A percentile compares a stretch with the other conserved stretches of the same genome.
phyloP scores from a whole-genome alignment of 2,888 invertebrate species.

The Caradrina kadenii region DNA sequence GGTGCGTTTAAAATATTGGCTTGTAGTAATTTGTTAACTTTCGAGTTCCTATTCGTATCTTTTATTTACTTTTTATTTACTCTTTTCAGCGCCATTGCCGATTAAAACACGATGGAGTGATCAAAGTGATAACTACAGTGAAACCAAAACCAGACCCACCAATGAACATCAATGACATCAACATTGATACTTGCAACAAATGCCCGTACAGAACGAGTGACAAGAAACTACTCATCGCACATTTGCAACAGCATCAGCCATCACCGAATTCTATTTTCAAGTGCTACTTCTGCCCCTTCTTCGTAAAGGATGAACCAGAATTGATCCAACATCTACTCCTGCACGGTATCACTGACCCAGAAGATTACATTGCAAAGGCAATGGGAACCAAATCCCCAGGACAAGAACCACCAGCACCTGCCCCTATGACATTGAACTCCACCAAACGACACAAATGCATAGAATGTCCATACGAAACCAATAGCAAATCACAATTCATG shows the following conservation, averaged over 20 bases:
- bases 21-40: neutral
- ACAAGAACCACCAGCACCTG: slow-evolving; percentile 65
- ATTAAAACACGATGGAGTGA: slow-evolving; percentile 94
- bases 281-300: slow-evolving; percentile 95
- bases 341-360: slow-evolving; percentile 91
- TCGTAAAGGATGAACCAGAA: slow-evolving; percentile 93
- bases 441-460: slow-evolving; percentile 94
- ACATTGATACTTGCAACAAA: slow-evolving; percentile 90
- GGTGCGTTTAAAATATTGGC: slow-evolving; percentile 86
- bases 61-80: slow-evolving; percentile 15
- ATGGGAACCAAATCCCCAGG: slow-evolving; percentile 81
- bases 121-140: slow-evolving; percentile 91
- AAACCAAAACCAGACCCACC: slow-evolving; percentile 84
- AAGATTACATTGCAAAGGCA: slow-evolving; percentile 89
- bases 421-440: slow-evolving; percentile 67
- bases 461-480: slow-evolving; percentile 96
- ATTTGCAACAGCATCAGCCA: slow-evolving; percentile 93
- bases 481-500: slow-evolving; percentile 96
- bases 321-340: slow-evolving; percentile 92
- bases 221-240: slow-evolving; percentile 90
- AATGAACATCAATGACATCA: slow-evolving; percentile 75
- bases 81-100: slow-evolving; percentile 93
- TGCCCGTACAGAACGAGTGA: slow-evolving; percentile 93
- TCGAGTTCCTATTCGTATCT: neutral
- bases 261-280: slow-evolving; percentile 93